phyloP scores from a whole-genome alignment of 2,113 vertebrate genomes.

The Nothoprocta perdicaria region DNA sequence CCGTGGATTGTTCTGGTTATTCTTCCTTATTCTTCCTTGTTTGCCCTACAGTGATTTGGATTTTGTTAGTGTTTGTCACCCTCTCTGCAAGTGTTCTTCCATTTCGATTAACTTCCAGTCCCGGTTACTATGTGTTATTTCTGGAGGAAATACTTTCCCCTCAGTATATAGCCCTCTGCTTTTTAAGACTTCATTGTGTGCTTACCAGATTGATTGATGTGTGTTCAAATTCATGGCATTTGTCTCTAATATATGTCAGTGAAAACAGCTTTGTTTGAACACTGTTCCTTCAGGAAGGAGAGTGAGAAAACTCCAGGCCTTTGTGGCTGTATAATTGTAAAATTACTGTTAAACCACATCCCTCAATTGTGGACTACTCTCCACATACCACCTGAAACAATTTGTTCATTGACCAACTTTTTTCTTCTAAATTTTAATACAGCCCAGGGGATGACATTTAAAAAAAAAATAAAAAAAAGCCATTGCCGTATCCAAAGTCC shows the following conservation, averaged over 20 bases:
- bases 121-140: background rate
- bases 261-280: background rate
- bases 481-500: background rate
- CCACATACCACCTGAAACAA: background rate
- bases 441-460: background rate
- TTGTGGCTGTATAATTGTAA: slow-evolving; percentile 17
- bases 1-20: background rate
- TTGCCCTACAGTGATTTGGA: background rate
- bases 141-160: background rate
- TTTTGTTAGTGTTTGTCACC: background rate
- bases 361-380: background rate
- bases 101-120: background rate
- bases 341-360: slow-evolving; percentile 30
- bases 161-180: background rate
- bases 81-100: background rate
- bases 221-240: background rate
- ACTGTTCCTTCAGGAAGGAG: background rate
- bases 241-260: background rate
- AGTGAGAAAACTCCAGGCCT: background rate
- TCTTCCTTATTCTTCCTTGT: background rate
- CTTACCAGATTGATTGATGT: background rate
- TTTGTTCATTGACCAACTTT: background rate
- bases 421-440: background rate
- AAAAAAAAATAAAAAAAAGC: too few relatives aligned
- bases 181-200: background rate